Percentiles rank a stretch among this genome's conserved stretches.
Conservation (phyloP, 2,888 invertebrate genomes). For the Dascillus cervinus region DNA sequence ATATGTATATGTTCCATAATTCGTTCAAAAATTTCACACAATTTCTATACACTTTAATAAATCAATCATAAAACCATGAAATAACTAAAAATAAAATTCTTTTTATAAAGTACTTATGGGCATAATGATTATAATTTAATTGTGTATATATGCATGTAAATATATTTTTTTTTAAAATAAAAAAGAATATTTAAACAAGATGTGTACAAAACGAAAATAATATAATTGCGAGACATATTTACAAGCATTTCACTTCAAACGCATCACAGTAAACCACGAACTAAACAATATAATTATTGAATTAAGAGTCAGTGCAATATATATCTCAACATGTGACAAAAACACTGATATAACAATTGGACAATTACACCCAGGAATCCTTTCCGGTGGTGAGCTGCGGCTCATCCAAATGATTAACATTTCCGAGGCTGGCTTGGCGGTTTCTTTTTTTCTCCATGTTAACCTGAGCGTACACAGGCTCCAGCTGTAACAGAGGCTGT, state of each 20-base stretch:
- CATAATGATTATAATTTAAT: conserved; percentile 36
- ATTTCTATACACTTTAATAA: conserved; percentile 5
- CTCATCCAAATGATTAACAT: conserved; percentile 34
- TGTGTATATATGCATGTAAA: conserved; percentile 39
- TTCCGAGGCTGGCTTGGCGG: conserved; percentile 41
- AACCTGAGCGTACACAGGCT: conserved; percentile 59
- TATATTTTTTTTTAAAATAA: conserved; percentile 37
- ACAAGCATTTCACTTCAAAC: conserved; percentile 42
- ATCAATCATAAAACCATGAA: background rate
- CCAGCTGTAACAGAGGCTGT: conserved; percentile 38
- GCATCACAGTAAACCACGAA: conserved; percentile 44
- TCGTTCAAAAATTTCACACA: conserved; percentile 31
- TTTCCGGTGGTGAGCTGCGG: conserved; percentile 35
- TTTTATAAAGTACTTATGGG: conserved; percentile 36
- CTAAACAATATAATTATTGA: conserved; percentile 30
- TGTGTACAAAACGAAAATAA: conserved; percentile 31
- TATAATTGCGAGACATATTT: conserved; percentile 38
- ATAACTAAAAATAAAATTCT: conserved; percentile 33
- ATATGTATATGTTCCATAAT: conserved; percentile 28
- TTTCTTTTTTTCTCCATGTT: conserved; percentile 58
- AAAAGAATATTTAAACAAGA: conserved; percentile 27
- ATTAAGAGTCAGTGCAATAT: conserved; percentile 14
- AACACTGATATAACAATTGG: conserved; percentile 9
- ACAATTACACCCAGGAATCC: conserved; percentile 42
- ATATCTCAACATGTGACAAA: conserved; percentile 22